These are phyloP conservation scores for Hassar affinis DNA, from an alignment of 2,113 vertebrate species.

Conservation along the genomic window DNA sequence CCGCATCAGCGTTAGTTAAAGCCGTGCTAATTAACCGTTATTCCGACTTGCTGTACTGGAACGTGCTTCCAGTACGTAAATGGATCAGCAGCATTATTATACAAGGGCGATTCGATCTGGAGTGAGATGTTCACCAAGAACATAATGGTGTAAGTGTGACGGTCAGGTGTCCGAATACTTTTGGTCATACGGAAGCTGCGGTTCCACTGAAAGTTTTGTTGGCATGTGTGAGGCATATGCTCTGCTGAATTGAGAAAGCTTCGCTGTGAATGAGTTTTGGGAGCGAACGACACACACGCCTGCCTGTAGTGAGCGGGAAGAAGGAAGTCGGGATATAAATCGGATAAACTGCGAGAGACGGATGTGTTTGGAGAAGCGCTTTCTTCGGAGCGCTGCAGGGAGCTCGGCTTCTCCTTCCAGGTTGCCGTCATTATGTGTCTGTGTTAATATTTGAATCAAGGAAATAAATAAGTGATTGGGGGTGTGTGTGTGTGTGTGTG, in stretches of 20 bases:
- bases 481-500: constrained; percentile 35
- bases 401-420: constrained; percentile 15
- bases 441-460: constrained; percentile 42
- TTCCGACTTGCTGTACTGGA: too few species aligned
- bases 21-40: too few species aligned
- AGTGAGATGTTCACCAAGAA: background rate
- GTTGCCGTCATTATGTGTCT: constrained; percentile 19
- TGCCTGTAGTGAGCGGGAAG: background rate
- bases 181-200: background rate
- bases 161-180: background rate
- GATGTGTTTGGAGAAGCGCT: constrained; percentile 11
- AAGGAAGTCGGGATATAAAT: background rate
- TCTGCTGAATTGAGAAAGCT: background rate
- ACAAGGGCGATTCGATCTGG: background rate
- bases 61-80: too few species aligned
- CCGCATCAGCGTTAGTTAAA: too few species aligned
- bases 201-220: too few species aligned
- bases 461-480: constrained; percentile 11
- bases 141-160: background rate
- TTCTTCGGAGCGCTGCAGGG: constrained; percentile 10
- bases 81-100: too few species aligned
- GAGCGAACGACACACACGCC: background rate
- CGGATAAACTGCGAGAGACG: background rate
- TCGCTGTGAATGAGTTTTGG: background rate
- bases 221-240: too few species aligned